A percentile compares a stretch with the other conserved stretches of the same genome.
Evolutionary conservation across 1,140 invertebrate genomes (phyloP).

Genomic region (Bathynomus jamesi): DNA sequence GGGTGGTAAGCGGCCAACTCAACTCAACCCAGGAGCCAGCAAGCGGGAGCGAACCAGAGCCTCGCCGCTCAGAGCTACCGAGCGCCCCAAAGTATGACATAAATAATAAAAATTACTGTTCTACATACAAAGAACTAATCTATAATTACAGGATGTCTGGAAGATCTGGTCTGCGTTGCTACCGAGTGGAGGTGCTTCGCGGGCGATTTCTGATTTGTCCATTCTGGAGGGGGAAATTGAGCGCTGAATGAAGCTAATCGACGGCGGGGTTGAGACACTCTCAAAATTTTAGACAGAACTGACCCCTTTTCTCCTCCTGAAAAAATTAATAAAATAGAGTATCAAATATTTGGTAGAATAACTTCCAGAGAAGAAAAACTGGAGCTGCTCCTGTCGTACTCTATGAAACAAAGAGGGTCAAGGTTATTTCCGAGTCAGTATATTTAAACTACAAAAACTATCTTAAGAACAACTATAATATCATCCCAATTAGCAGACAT

Average conservation of each 20-base stretch:
- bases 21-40: too few species aligned
- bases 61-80: too few species aligned
- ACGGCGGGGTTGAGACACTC: slow-evolving; percentile 21
- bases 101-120: not conserved
- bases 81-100: too few species aligned
- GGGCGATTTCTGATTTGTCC: slow-evolving; percentile 12
- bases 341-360: not conserved
- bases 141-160: slow-evolving; percentile 3
- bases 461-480: too few species aligned
- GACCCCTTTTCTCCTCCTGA: slow-evolving; percentile 27
- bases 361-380: too few species aligned
- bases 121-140: not conserved
- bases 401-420: too few species aligned
- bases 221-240: slow-evolving; percentile 38
- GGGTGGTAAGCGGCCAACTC: too few species aligned
- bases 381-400: too few species aligned
- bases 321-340: not conserved
- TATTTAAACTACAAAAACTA: too few species aligned
- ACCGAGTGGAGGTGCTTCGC: slow-evolving; percentile 17
- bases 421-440: too few species aligned
- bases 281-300: slow-evolving; percentile 26
- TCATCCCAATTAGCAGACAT: too few species aligned
- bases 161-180: slow-evolving; percentile 15
- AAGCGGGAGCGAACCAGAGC: too few species aligned
- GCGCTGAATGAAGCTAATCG: slow-evolving; percentile 34